A percentile compares a stretch with the other conserved stretches of the same genome.
These are phyloP conservation scores for Cerastis leucographa DNA, from an alignment of 2,888 invertebrate species.

Conservation along the genomic window DNA sequence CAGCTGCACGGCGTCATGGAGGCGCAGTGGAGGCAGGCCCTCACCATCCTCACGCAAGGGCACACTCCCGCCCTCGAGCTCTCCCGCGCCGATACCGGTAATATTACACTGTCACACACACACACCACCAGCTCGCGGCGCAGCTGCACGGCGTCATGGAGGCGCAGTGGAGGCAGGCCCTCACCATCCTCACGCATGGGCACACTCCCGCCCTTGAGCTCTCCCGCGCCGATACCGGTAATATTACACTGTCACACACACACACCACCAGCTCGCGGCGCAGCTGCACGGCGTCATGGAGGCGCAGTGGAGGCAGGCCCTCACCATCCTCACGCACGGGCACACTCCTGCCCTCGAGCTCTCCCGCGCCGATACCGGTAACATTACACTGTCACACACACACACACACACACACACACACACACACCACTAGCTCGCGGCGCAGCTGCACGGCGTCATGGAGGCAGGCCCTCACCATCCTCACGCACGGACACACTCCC, in stretches of 20 bases:
- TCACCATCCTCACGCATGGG: conserved; percentile 82
- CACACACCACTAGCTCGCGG: neutral
- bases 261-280: neutral
- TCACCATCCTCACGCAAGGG: conserved; percentile 82
- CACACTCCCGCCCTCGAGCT: conserved; percentile 79
- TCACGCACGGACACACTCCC: neutral
- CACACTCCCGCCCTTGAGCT: conserved; percentile 12
- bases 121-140: neutral
- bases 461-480: conserved; percentile 4
- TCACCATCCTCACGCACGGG: conserved; percentile 65
- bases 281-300: neutral
- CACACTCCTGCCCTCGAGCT: conserved; percentile 75
- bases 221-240: conserved; percentile 9
- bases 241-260: conserved; percentile 1
- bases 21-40: neutral
- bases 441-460: neutral
- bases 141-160: neutral
- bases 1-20: neutral
- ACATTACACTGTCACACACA: neutral
- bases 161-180: conserved; percentile 12
- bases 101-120: neutral
- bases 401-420: neutral
- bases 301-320: neutral
- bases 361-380: conserved; percentile 47
- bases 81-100: conserved; percentile 16